phyloP scores from a whole-genome alignment of 2,888 invertebrate genomes.

The Pilophorus perplexus region DNA sequence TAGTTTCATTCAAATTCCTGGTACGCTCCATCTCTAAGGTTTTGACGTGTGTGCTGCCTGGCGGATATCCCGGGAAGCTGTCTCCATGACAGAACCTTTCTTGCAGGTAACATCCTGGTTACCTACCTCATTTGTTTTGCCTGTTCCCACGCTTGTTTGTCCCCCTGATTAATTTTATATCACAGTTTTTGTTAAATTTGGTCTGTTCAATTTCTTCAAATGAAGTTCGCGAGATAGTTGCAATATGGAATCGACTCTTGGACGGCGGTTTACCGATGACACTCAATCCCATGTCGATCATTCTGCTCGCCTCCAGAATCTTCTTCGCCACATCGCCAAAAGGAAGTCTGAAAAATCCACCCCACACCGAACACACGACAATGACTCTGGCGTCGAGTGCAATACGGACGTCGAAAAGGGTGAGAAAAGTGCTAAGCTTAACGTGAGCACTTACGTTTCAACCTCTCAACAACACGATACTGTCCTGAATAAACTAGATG shows the following conservation, averaged over 20 bases:
- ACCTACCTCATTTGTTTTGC: no score
- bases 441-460: not conserved
- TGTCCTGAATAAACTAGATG: not conserved
- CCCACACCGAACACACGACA: not conserved
- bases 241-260: not conserved
- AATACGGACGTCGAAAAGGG: not conserved
- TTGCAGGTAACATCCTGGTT: no score
- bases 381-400: conserved; percentile 18
- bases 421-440: not conserved
- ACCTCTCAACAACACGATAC: not conserved
- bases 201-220: no score
- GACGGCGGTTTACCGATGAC: not conserved
- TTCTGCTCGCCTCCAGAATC: not conserved
- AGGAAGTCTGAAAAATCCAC: not conserved
- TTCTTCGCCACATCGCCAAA: conserved; percentile 7
- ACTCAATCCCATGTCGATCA: not conserved
- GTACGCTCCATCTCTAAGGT: no score
- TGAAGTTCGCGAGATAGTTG: no score
- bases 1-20: no score
- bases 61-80: no score
- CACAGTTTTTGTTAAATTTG: no score
- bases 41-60: no score
- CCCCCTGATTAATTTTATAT: no score
- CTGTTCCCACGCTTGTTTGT: no score
- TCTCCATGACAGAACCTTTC: no score